Percentiles rank a stretch among this genome's conserved stretches.
phyloP scores from a whole-genome alignment of 2,113 vertebrate genomes.

The Sitta europaea region DNA sequence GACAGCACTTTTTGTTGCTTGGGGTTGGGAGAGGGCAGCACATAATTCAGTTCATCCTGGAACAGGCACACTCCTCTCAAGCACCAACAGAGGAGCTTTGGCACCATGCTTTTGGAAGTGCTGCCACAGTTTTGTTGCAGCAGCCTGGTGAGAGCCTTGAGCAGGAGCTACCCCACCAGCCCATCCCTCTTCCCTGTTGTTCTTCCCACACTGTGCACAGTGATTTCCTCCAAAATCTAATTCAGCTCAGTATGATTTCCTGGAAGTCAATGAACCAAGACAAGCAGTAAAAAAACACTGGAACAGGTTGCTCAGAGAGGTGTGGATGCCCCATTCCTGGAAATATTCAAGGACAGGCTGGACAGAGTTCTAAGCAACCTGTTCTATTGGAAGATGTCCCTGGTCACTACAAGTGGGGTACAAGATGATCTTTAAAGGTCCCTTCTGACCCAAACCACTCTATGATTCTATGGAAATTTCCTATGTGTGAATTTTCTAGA shows the following conservation, averaged over 20 bases:
- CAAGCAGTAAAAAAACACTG: not conserved
- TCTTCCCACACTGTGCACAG: not conserved
- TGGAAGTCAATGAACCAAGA: not conserved
- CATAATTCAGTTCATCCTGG: not conserved
- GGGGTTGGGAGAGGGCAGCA: not conserved
- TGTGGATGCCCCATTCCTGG: not conserved
- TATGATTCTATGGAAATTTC: not conserved
- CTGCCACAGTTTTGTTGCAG: not conserved
- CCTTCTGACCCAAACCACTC: not conserved
- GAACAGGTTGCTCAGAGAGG: not conserved
- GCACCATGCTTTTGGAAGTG: fast-evolving
- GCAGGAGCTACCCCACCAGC: too few relatives aligned
- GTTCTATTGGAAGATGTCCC: not conserved
- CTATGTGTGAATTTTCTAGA: not conserved
- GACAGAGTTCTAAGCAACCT: not conserved
- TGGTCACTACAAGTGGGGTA: not conserved
- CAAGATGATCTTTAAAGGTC: not conserved
- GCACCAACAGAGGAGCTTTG: not conserved
- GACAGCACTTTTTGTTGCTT: not conserved
- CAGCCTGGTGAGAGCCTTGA: not conserved
- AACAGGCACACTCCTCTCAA: not conserved
- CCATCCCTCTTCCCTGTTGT: not conserved
- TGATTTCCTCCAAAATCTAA: not conserved
- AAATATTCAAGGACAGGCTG: not conserved
- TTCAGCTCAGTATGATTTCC: not conserved